Evolutionary conservation across 1,140 invertebrate species (phyloP).

Genomic region (Ladona fulva): DNA sequence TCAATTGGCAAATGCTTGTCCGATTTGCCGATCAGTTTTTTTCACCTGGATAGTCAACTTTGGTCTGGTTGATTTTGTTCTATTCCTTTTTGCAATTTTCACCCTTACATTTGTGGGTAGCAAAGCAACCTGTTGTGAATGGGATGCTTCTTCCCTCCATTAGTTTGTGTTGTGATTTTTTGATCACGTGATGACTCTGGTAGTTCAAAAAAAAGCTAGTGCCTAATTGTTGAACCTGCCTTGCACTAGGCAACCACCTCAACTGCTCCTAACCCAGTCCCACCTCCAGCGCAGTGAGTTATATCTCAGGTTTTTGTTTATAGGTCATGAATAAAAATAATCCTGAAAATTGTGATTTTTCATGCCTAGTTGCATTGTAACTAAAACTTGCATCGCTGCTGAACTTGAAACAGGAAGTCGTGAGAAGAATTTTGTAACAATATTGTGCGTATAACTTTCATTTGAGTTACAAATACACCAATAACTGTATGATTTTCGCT

Average conservation of each 20-base stretch:
- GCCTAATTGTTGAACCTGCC: not conserved
- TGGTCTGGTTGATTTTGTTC: not conserved
- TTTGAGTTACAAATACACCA: not conserved
- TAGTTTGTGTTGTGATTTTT: not conserved
- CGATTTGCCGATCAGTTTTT: not conserved
- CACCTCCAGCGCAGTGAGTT: not conserved
- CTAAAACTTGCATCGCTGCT: not conserved
- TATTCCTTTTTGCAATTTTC: not conserved
- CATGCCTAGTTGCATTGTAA: not conserved
- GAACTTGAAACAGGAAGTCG: not conserved
- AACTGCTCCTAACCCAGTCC: not conserved
- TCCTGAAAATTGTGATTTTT: not conserved
- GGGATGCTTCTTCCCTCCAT: not conserved
- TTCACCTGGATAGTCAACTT: not conserved
- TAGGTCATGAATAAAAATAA: not conserved
- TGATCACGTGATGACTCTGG: not conserved
- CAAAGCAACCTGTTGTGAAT: not conserved
- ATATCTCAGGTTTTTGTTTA: conserved; percentile 2
- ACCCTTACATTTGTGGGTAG: not conserved
- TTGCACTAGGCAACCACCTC: not conserved
- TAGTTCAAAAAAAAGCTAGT: not conserved
- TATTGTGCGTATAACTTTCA: not conserved
- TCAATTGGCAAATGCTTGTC: not conserved
- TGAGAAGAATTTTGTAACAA: not conserved
- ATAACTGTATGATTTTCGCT: not conserved